Evolutionary conservation across 2,113 vertebrate genomes (phyloP).

Genomic region (Nothoprocta pentlandii): DNA sequence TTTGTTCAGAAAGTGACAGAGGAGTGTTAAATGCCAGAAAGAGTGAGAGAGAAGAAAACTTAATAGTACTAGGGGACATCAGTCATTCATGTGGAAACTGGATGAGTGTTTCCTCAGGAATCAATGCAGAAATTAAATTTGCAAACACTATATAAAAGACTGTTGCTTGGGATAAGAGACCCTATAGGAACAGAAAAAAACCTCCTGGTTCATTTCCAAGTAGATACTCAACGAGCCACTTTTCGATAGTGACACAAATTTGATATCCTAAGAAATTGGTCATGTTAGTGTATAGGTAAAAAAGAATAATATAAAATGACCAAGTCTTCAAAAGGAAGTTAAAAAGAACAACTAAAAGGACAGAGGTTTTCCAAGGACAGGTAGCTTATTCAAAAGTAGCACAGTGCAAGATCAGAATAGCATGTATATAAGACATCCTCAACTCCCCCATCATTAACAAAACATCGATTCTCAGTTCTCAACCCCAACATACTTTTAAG

Average conservation of each 20-base stretch:
- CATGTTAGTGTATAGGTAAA: neutral
- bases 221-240: neutral
- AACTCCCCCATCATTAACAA: neutral
- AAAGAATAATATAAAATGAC: neutral
- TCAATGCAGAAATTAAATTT: neutral
- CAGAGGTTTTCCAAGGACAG: neutral
- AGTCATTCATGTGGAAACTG: neutral
- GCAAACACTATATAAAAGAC: neutral
- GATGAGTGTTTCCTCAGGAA: neutral
- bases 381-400: neutral
- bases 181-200: neutral
- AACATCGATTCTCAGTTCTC: neutral
- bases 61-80: rapidly evolving
- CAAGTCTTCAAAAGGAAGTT: neutral
- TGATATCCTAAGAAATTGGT: neutral
- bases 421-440: neutral
- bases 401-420: neutral
- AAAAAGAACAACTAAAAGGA: neutral
- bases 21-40: neutral
- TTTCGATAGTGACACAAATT: neutral
- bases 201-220: neutral
- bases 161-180: neutral
- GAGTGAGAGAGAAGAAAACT: neutral
- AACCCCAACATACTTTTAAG: neutral
- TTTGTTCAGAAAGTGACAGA: neutral